phyloP scores from a whole-genome alignment of 2,797 vertebrate species.

The Heteromormyrus szaboi region DNA sequence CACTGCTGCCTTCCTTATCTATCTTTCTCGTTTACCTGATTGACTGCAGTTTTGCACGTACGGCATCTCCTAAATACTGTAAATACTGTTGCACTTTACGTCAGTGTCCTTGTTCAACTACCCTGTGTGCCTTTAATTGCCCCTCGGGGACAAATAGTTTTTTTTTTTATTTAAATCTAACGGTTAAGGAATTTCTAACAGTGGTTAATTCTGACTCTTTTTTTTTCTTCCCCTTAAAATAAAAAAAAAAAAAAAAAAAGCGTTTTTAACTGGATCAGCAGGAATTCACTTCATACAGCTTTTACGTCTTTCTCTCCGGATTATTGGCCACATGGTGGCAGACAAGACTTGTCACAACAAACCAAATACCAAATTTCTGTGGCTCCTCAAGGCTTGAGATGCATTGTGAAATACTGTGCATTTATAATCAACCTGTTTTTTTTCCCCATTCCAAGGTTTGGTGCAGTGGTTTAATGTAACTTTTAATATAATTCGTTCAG shows the following conservation, averaged over 20 bases:
- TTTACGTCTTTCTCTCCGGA: constrained; percentile 17
- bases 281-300: not conserved
- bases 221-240: not conserved
- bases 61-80: not conserved
- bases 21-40: not conserved
- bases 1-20: not conserved
- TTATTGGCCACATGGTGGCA: constrained; percentile 53
- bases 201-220: not conserved
- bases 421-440: not conserved
- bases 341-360: constrained; percentile 27
- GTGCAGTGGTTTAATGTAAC: not conserved
- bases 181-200: not conserved
- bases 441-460: not conserved
- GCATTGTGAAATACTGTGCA: not conserved
- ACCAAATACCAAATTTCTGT: not conserved
- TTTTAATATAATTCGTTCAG: not conserved
- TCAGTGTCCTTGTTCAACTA: not conserved
- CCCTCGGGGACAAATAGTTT: too few species aligned
- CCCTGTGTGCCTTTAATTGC: too few species aligned
- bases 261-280: not conserved
- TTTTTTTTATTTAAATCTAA: too few species aligned
- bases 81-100: not conserved
- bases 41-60: not conserved
- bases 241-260: too few species aligned
- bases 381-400: not conserved